Percentiles rank a stretch among this genome's conserved stretches.
Evolutionary conservation across 2,797 vertebrate genomes (phyloP).

Genomic region (Coccyzus lansbergi): DNA sequence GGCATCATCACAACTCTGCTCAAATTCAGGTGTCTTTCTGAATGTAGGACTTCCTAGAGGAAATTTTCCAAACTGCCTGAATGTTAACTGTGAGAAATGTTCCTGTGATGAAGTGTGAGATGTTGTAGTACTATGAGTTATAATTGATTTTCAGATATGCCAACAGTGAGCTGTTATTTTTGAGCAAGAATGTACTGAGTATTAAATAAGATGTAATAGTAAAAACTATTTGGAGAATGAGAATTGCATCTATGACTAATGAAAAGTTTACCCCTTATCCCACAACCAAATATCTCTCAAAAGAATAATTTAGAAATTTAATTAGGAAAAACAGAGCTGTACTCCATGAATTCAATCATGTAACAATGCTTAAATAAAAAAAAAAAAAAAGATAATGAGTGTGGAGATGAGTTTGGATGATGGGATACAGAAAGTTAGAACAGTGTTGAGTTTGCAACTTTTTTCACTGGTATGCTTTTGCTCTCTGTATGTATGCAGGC

Average conservation of each 20-base stretch:
- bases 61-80: neutral
- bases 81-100: neutral
- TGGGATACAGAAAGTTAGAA: neutral
- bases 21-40: neutral
- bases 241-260: neutral
- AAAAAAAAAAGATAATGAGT: neutral
- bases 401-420: neutral
- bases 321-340: neutral
- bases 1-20: neutral
- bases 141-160: neutral
- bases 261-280: neutral
- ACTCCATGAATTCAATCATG: neutral
- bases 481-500: neutral
- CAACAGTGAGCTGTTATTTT: neutral
- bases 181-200: neutral
- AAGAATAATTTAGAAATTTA: neutral
- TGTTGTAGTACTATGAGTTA: neutral
- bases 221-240: neutral
- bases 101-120: neutral
- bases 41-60: neutral
- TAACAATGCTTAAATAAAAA: neutral
- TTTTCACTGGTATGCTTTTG: fast-evolving
- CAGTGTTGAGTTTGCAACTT: neutral
- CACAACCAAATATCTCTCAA: neutral
- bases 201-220: neutral